phyloP scores from a whole-genome alignment of 2,888 invertebrate genomes.

The Patella depressa region DNA sequence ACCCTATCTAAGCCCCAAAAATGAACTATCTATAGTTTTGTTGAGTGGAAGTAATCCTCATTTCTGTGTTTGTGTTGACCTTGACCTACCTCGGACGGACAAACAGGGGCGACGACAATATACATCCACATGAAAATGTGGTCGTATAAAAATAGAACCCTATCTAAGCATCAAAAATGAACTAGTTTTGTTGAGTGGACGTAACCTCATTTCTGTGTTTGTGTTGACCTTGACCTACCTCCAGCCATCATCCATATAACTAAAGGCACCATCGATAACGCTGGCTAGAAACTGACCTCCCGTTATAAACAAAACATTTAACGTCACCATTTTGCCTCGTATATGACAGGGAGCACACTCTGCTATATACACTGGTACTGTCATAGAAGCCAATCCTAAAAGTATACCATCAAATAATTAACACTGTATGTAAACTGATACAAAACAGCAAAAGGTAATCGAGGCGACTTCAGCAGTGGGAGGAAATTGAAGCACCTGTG shows the following conservation, averaged over 20 bases:
- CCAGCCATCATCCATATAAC: constrained; percentile 74
- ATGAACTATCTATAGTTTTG: too few species aligned
- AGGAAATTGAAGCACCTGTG: too few species aligned
- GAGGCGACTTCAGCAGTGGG: too few species aligned
- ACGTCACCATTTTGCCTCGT: constrained; percentile 74
- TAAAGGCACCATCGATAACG: constrained; percentile 73
- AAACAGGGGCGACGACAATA: too few species aligned
- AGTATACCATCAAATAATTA: neutral
- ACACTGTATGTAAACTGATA: neutral
- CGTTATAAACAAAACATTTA: constrained; percentile 74
- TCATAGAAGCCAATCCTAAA: constrained; percentile 74
- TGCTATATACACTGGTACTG: constrained; percentile 76
- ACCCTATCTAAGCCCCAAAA: too few species aligned
- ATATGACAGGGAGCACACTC: constrained; percentile 73
- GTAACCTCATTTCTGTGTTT: neutral
- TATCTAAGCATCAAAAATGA: too few species aligned
- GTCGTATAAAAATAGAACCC: too few species aligned
- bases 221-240: constrained; percentile 64
- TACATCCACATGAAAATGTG: too few species aligned
- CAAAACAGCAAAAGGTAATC: too few species aligned
- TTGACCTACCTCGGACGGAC: constrained; percentile 68
- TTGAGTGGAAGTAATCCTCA: neutral
- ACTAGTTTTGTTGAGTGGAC: too few species aligned
- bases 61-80: neutral
- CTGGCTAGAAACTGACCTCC: constrained; percentile 75